A percentile compares a stretch with the other conserved stretches of the same genome.
Conservation (phyloP, 2,888 invertebrate genomes). For the Odontomyia ornata region DNA sequence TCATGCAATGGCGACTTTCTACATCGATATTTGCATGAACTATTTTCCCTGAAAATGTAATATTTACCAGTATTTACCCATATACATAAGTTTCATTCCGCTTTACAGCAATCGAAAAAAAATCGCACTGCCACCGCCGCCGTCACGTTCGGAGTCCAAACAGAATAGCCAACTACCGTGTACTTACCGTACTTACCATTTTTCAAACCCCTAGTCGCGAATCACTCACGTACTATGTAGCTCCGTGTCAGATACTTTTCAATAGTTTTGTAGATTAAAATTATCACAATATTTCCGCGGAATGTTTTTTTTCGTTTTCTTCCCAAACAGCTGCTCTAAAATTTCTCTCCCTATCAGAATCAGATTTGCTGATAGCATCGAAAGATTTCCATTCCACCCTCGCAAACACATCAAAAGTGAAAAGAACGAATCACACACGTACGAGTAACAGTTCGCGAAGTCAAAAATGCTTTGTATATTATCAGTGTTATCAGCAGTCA, state of each 20-base stretch:
- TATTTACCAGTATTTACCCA: slow-evolving; percentile 12
- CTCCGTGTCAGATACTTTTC: too few species aligned
- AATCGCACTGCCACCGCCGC: not conserved
- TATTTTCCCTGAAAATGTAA: slow-evolving; percentile 20
- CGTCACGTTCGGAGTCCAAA: too few species aligned
- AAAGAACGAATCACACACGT: not conserved
- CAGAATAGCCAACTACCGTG: too few species aligned
- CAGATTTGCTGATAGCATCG: not conserved
- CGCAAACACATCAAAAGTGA: not conserved
- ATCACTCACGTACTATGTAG: too few species aligned
- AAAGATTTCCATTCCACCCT: not conserved
- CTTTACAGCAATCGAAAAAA: not conserved
- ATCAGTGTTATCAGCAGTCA: slow-evolving; percentile 36
- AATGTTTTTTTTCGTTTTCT: not conserved
- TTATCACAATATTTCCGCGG: not conserved
- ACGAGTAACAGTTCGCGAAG: not conserved
- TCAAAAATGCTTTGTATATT: slow-evolving; percentile 27
- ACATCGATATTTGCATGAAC: slow-evolving; percentile 33
- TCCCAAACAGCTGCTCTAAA: not conserved
- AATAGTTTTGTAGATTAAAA: not conserved
- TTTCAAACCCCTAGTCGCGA: too few species aligned
- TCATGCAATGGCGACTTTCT: slow-evolving; percentile 14
- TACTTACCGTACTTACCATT: too few species aligned
- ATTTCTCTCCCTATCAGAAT: not conserved
- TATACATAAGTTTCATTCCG: not conserved